phyloP scores from a whole-genome alignment of 2,113 vertebrate genomes.

The human (Homo sapiens) region GRCh38 chr5:136278001-136278500 shows the following conservation, averaged over 20 bases:
- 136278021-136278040: background rate
- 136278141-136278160: background rate
- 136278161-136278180: background rate
- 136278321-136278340: background rate
- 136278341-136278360: background rate
- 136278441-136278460: background rate
- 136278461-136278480: background rate
- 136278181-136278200: background rate
- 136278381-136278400: background rate
- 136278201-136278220: background rate
- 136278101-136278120: background rate
- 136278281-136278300: accelerated
- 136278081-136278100: background rate
- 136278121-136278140: background rate
- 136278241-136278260: background rate
- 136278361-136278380: background rate
- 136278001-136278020: background rate
- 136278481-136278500: background rate
- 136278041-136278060: background rate
- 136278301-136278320: background rate
- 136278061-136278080: background rate
- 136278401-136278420: background rate
- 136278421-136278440: background rate
- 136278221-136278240: background rate
- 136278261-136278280: background rate